Evolutionary conservation across 2,113 vertebrate species (phyloP).

Genomic region (Morone saxatilis): DNA sequence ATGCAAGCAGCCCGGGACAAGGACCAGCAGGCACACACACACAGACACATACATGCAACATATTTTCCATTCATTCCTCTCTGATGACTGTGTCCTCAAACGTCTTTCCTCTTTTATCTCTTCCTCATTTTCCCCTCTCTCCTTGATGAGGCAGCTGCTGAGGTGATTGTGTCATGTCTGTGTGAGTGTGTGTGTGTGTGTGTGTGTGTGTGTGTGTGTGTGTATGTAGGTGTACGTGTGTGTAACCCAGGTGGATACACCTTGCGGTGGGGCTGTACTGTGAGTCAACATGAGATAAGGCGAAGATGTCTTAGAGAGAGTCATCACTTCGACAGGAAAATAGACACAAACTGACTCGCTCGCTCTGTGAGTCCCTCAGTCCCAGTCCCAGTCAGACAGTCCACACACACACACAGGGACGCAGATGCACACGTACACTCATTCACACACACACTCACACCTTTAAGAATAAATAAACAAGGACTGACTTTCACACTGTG

Average conservation of each 20-base stretch:
- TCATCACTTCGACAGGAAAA: slow-evolving; percentile 39
- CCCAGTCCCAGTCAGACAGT: not conserved
- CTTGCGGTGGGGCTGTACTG: not conserved
- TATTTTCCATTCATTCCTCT: slow-evolving; percentile 29
- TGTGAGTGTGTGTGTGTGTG: slow-evolving; percentile 2
- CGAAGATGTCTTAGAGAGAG: slow-evolving; percentile 34
- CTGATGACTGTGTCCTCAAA: slow-evolving; percentile 49
- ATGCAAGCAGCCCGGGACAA: slow-evolving; percentile 36
- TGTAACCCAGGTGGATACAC: slow-evolving; percentile 41
- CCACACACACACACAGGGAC: not conserved
- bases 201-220: slow-evolving; percentile 9
- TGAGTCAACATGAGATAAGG: slow-evolving; percentile 65
- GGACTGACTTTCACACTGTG: slow-evolving; percentile 22
- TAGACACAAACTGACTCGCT: slow-evolving; percentile 29
- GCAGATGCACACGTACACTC: slow-evolving; percentile 17
- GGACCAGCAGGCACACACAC: not conserved
- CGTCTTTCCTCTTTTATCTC: slow-evolving; percentile 26
- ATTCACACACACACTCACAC: slow-evolving; percentile 9
- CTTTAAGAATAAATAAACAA: slow-evolving; percentile 24
- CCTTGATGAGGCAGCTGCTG: slow-evolving; percentile 38
- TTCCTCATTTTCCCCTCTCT: slow-evolving; percentile 20
- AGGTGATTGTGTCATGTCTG: slow-evolving; percentile 53
- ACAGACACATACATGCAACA: not conserved
- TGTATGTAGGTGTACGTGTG: slow-evolving; percentile 23
- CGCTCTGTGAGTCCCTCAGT: not conserved